Base-by-base conservation (phyloP, 2,888 invertebrate genomes). In the Glaucopsyche alexis region DNA sequence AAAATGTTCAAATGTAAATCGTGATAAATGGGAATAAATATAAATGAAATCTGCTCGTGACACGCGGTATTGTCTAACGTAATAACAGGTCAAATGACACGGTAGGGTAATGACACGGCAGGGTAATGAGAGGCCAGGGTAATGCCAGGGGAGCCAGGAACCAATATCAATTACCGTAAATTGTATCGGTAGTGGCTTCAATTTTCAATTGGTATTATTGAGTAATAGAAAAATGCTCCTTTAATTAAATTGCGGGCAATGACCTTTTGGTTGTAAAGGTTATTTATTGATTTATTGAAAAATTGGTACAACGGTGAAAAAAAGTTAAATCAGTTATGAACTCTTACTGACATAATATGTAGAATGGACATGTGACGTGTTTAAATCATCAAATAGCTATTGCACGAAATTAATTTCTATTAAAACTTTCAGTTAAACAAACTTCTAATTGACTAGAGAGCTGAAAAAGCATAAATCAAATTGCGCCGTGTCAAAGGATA, bases 1-100 rank as follows among this genome's bases (percentile, higher is more conserved):
- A 69, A 69, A 14, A 29, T 13, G 14, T 49, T 49, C 69, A 29
- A 69, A 86, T 85, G 80, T 55, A 80, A 85, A 84, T 86, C 87
- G 87, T 87, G 87, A 86, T 85, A 83, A 78, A 81, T 83, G 67
- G 72, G 69, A 71, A 67, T 81, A 76, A 81, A 79, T 81, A 80
- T 86, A 83, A 81, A 80, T 79, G 80, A 79, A 76, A 81, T 76
- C 76, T 74, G 76, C 72, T 84, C 84, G 85, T 84, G 84, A 84
- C 79, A 76, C 75, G 65, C 75, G 76, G 77, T 73, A 85, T 84
- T 83, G 82, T 83, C 82, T 79, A 69, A 60, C 71, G 77, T 80
- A 80, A 88, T 85, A 81, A 78, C 79, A 79, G 89, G 89, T 91
- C 91, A 91, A 87, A 86, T 88, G 87, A 88, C 87, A 88, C 88